Base-by-base conservation (phyloP, 2,888 invertebrate species). In the Ligdia adustata region DNA sequence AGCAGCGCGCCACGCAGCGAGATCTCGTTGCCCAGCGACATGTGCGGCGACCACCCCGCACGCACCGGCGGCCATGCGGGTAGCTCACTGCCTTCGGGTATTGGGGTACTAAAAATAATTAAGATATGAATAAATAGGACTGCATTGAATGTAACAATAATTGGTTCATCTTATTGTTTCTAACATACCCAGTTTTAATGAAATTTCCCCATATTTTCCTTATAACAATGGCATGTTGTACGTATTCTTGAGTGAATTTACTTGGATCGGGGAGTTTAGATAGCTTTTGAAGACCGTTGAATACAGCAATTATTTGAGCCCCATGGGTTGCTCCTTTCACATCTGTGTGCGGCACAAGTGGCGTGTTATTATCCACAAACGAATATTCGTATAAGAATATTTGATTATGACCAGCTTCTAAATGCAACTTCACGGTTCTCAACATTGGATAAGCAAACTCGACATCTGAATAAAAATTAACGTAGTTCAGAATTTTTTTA, bases 161-260 rank as follows among this genome's bases (percentile, higher is more conserved):
- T n/a, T n/a, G n/a, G n/a, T n/a, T n/a, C n/a, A n/a, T n/a, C n/a
- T n/a, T n/a, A n/a, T n/a, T n/a, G n/a, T n/a, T n/a, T n/a, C n/a
- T 7, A 28, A 41, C 71, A 62, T 55, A 79, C 78, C 76, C 72
- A 3, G 63, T 67, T 40, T 59, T 73, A 4, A 76, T 62, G 35
- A 77, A 79, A 35, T 72, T 73, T 1, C 60, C 53, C 77, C 77
- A 78, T 4, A 77, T 47, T 31, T 69, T 60, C 32, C 70, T 58
- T 3, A 71, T 39, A 0, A 26, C 4, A 29, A 24, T 31, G 65
- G 70, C 43, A 71, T 57, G 2, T 59, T 54, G 11, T 40, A 47
- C 27, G 42, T 64, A 7, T 62, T 62, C 11, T 55, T 41, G 1
- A 63, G 51, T 13, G 9, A 34, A 35, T 66, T 62, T 9, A 49